Base-by-base conservation (phyloP, 2,888 invertebrate species). In the Lasioglossum marginatum region DNA sequence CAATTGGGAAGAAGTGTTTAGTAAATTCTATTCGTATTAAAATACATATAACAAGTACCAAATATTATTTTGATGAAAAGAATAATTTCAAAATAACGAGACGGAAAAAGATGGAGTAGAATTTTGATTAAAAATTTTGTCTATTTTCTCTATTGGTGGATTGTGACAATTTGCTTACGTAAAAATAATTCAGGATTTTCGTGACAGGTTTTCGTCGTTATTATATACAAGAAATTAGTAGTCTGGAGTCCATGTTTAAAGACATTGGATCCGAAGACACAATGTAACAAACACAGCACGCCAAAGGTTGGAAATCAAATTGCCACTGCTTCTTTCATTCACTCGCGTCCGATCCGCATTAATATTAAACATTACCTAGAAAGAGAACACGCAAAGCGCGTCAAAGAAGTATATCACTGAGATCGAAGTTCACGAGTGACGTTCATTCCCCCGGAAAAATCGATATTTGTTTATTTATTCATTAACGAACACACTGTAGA, bases 351-450 rank as follows among this genome's bases (percentile, higher is more conserved):
- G 63, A 23, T 66, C 16, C 66, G 31, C 66, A 77, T 77, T 77
- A 77, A 77, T 66, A 77, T 77, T 77, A 77, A 77, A 77, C 66
- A 23, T 74, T 57, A 74, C 73, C 52, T n/a, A 52, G 73, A 74
- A 57, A n/a, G 37, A 57, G n/a, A 52, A 71, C 52, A 37, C n/a
- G 48, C 31, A n/a, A 10, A 57, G 23, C 37, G n/a, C n/a, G 34
- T 48, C 19, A 31, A 60, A 57, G 75, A 75, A 60, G 31, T 34
- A 66, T 66, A 45, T 66, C 34, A 43, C 34, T 19, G 14, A 10
- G 34, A 40, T 31, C 77, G 31, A 77, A 77, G 77, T 77, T 45
- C 66, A 66, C 31, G 23, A n/a, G 43, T 66, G 66, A 66, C 34
- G n/a, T 8, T 48, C 77, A 34, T 31, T 48, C 23, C 23, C 60